Evolutionary conservation across 1,140 invertebrate genomes (phyloP), one percentile per base, ranked within the genome.

Genomic region (Stegodyphus mimosarum): DNA sequence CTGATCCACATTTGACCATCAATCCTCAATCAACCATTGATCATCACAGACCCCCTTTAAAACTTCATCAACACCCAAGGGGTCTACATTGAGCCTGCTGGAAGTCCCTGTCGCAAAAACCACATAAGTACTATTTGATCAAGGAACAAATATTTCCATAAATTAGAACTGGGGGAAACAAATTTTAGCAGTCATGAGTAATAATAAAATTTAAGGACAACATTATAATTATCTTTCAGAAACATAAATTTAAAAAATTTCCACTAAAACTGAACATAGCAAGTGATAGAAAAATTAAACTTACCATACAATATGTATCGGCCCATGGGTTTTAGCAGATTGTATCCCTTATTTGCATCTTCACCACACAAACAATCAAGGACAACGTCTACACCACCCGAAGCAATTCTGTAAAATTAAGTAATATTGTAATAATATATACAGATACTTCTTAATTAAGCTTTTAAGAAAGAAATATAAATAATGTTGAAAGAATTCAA

Each of bases 351-450:
- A 66, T 94, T 95, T 89, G 95, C 95, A 90, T 97, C 96, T 88
- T 97, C 95, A 11, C 96, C 95, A 90, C 95, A 96, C 69, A 96
- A 91, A 90, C 95, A 96, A 91, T 97, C 96, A 88, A 97, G 90
- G 33, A 97, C 95, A 66, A 97, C 93, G 89, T 97, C 95, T 6
- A 97, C 95, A 63, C 96, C 96, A 88, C 94, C 94, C 6, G 94
- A 92, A 7, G 92, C 92, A 52, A 95, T 91, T 91, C 94, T 95
- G 88, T 51, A 89, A 77, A 64, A 60, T 10, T 7, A 7, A 7
- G 7, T 7, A 55, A 7, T 55, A 55, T 13, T 10, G 55, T 5
- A 10, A 5, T 1, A 15, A 5, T 10, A 60, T 10, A 5, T 15
- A 60, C 1, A 60, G 15, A 60, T 60, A 60, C 2, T 60, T 60